Conservation (phyloP, 2,797 vertebrate genomes). For the Lagocephalus sceleratus region DNA sequence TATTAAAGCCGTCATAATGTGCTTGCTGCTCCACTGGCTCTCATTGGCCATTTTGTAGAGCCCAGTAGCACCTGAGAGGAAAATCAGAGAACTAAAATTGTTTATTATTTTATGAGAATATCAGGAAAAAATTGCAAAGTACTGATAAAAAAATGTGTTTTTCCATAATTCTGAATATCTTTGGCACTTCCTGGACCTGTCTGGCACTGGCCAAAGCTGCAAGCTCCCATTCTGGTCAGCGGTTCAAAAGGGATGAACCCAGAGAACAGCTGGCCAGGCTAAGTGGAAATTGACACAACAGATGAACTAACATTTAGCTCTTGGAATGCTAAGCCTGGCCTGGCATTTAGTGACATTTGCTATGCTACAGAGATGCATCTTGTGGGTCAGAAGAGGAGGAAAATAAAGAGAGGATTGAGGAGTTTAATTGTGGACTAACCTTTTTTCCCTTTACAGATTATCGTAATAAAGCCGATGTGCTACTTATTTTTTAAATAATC, state of each 20-base stretch:
- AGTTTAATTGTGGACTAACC: conserved; percentile 40
- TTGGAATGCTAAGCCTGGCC: conserved; percentile 51
- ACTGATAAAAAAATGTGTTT: too few relatives aligned
- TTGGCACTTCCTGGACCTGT: too few relatives aligned
- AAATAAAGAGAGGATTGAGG: conserved; percentile 12
- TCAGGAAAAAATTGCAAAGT: too few relatives aligned
- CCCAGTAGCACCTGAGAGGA: too few relatives aligned
- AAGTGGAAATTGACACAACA: conserved; percentile 57
- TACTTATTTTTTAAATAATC: conserved; percentile 29
- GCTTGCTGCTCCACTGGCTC: too few relatives aligned
- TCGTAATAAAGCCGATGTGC: conserved; percentile 25
- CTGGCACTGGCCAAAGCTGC: conserved; percentile 17
- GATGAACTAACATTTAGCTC: conserved; percentile 75
- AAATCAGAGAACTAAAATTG: too few relatives aligned
- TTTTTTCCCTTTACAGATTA: background rate
- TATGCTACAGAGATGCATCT: conserved; percentile 51
- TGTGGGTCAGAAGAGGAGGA: conserved; percentile 28
- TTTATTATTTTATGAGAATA: too few relatives aligned
- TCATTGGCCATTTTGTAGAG: too few relatives aligned
- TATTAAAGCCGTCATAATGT: too few relatives aligned
- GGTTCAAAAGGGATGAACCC: conserved; percentile 41
- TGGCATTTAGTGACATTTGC: conserved; percentile 80
- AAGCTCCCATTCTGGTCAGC: conserved; percentile 33
- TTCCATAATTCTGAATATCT: too few relatives aligned
- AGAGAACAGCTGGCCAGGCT: conserved; percentile 49